Evolutionary conservation across 2,113 vertebrate species (phyloP), one percentile per base, ranked within the genome.

Genomic region (Chlorocebus sabaeus): DNA sequence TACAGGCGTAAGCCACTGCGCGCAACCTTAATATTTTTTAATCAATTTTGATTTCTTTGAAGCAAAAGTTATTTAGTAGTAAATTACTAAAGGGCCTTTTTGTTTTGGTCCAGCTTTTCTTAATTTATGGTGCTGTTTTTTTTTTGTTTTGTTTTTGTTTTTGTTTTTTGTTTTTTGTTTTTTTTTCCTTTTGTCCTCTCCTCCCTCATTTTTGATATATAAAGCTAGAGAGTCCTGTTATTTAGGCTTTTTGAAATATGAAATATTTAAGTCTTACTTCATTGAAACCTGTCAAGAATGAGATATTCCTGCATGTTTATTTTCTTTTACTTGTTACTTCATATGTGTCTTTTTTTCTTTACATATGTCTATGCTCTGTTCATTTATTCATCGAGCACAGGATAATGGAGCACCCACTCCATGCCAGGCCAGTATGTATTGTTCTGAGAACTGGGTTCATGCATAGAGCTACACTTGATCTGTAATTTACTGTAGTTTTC

Each of bases 401-500:
- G 14, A 57, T 59, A 82, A 82, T 32, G 64, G 11, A 96, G 50
- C 30, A 48, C 8, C 52, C 22, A 30, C 16, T 89, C 32, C 50
- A 6, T 43, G 17, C 35, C 90, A 43, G 57, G 30, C 32, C 35
- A 45, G n/a, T 55, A 2, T 72, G 20, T 75, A 13, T 18, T 83
- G 2, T 57, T 75, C 14, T 67, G 38, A 89, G 17, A 85, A 57
- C n/a, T 80, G 57, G 9, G 13, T 85, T 95, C 13, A 20, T 2
- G 75, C 52, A 52, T 52, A 43, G 72, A 59, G 11, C 79, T 6
- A 59, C 14, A n/a, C 57, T 40, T 72, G 2, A 35, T 68, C 16
- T 90, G 17, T 45, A 59, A 80, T 90, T 96, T 55, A 80, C 70
- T 85, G 73, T 94, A 45, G 52, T 75, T 81, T 84, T 96, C 23